These are phyloP conservation scores for Callitettix versicolor DNA, from an alignment of 1,140 invertebrate genomes.

Conservation along the genomic window DNA sequence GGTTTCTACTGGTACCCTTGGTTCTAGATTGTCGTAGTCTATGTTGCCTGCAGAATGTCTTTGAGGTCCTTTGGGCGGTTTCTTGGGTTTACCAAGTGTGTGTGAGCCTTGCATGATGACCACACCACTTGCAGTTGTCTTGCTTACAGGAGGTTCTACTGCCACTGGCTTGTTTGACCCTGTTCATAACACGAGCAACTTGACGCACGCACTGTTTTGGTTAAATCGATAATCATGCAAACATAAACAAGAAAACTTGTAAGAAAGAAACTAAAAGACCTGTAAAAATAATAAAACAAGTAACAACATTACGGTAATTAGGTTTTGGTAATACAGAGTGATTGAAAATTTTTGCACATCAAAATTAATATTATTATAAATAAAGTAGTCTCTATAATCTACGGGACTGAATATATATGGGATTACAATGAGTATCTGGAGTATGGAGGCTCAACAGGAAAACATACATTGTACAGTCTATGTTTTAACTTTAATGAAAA, in stretches of 20 bases:
- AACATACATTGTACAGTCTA: no score
- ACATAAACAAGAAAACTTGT: neutral
- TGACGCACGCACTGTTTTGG: neutral
- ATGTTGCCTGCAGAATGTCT: slow-evolving; percentile 81
- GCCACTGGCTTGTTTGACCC: slow-evolving; percentile 28
- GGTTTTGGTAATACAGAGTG: no score
- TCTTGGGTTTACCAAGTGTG: slow-evolving; percentile 44
- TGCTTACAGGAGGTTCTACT: slow-evolving; percentile 28
- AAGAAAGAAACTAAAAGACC: neutral
- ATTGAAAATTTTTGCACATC: no score
- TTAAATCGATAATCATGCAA: neutral
- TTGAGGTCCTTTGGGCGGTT: slow-evolving; percentile 44
- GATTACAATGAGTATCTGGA: no score
- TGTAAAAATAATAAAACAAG: no score
- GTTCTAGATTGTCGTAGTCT: slow-evolving; percentile 61
- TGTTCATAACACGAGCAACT: neutral
- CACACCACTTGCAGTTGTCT: slow-evolving; percentile 26
- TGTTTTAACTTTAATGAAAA: no score
- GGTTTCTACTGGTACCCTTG: slow-evolving; percentile 27
- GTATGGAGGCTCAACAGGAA: no score
- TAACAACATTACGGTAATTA: no score
- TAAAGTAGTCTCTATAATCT: no score
- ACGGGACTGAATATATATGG: no score
- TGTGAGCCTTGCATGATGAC: slow-evolving; percentile 34
- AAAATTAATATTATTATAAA: no score